phyloP scores from a whole-genome alignment of 2,797 vertebrate species.

The Enteromius mattozi region DNA sequence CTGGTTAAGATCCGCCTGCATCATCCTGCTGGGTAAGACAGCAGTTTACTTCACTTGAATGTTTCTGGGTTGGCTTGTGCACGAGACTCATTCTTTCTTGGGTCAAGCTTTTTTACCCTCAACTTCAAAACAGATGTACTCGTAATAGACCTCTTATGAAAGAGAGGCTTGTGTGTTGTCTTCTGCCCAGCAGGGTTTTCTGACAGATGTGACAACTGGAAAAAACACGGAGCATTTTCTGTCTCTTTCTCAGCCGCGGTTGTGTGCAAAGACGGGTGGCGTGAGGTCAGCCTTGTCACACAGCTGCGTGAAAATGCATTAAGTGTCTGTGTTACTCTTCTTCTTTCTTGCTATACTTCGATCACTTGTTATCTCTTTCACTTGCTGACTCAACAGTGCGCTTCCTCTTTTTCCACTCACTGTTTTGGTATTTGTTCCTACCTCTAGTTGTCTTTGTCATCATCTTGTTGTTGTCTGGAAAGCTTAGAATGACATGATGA shows the following conservation, averaged over 20 bases:
- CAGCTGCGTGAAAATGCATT: conserved; percentile 39
- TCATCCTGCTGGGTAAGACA: conserved; percentile 42
- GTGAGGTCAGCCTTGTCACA: conserved; percentile 45
- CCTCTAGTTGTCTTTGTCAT: background rate
- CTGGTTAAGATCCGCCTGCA: conserved; percentile 23
- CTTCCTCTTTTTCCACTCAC: conserved; percentile 23
- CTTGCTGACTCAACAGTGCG: conserved; percentile 36
- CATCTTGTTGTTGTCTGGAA: background rate
- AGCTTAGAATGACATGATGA: background rate
- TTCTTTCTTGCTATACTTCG: conserved; percentile 3
- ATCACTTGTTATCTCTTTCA: conserved; percentile 34
- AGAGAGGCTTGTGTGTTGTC: background rate
- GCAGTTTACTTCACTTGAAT: background rate
- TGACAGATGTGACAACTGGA: background rate
- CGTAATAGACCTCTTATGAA: background rate
- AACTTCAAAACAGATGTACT: conserved; percentile 3
- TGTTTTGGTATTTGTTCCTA: conserved; percentile 26
- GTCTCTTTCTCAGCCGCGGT: conserved; percentile 23
- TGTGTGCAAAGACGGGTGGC: conserved; percentile 34
- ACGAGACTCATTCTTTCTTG: conserved; percentile 1
- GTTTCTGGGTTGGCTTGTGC: conserved; percentile 12
- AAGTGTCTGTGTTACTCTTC: conserved; percentile 27
- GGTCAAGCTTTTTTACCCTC: background rate
- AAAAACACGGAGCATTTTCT: background rate
- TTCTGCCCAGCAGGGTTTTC: background rate